Conservation (phyloP, 1,140 invertebrate genomes). For the Cylas formicarius region DNA sequence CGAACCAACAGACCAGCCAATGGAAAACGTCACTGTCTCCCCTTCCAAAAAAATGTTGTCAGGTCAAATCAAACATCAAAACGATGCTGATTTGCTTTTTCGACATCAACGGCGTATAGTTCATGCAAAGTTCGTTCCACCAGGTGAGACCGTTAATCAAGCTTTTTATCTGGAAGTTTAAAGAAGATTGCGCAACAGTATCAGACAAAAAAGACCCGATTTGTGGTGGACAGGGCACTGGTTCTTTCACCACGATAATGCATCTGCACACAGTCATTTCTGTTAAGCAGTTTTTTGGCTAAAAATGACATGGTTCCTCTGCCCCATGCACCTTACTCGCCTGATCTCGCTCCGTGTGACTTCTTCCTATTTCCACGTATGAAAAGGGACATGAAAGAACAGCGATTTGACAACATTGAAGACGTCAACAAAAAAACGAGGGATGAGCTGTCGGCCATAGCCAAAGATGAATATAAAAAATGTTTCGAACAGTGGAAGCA, state of each 20-base stretch:
- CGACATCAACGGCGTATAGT: neutral
- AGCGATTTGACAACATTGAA: too few species aligned
- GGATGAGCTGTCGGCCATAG: too few species aligned
- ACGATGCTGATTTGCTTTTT: conserved; percentile 14
- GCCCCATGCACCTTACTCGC: too few species aligned
- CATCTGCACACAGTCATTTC: conserved; percentile 14
- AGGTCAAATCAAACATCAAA: conserved; percentile 13
- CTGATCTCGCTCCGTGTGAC: too few species aligned
- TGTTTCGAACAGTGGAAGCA: too few species aligned
- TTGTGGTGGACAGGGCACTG: conserved; percentile 19
- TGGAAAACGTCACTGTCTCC: conserved; percentile 19
- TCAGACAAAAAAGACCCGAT: conserved; percentile 14
- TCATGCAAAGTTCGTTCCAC: neutral
- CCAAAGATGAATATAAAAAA: too few species aligned
- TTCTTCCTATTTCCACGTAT: too few species aligned
- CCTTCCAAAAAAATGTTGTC: conserved; percentile 14
- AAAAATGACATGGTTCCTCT: conserved; percentile 32
- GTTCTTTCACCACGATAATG: conserved; percentile 30
- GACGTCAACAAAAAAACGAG: too few species aligned
- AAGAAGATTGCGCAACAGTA: conserved; percentile 14
- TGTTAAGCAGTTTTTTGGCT: conserved; percentile 31
- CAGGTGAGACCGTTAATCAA: conserved; percentile 11
- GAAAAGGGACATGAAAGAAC: too few species aligned
- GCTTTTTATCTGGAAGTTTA: conserved; percentile 14
- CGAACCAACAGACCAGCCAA: conserved; percentile 23